Conservation (phyloP, 2,888 invertebrate genomes). For the Camptogramma bilineatum region DNA sequence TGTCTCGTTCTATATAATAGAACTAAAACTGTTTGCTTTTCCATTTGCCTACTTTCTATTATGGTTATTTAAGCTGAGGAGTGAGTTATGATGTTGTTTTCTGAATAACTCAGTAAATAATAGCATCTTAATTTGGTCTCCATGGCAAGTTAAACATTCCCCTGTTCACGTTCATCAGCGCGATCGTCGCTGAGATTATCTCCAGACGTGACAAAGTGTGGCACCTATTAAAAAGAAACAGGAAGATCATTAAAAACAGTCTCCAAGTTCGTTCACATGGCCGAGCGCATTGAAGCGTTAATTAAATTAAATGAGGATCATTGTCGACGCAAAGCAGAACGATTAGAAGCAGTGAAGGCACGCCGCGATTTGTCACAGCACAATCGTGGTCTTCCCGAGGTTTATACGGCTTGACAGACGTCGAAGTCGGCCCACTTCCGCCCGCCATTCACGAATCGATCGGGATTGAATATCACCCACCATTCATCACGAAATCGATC, state of each 20-base stretch:
- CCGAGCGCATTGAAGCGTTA: conserved; percentile 70
- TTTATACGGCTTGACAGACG: conserved; percentile 44
- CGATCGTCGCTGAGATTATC: conserved; percentile 43
- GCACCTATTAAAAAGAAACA: conserved; percentile 47
- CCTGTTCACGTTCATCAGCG: conserved; percentile 41
- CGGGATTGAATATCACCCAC: conserved; percentile 70
- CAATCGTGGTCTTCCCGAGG: conserved; percentile 55
- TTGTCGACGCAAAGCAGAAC: conserved; percentile 68
- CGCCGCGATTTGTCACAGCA: conserved; percentile 79
- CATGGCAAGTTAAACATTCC: conserved; percentile 36
- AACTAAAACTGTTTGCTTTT: background rate
- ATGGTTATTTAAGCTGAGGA: background rate
- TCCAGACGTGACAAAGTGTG: conserved; percentile 45
- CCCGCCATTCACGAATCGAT: conserved; percentile 77
- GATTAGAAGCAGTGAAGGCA: conserved; percentile 67
- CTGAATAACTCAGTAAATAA: conserved; percentile 16
- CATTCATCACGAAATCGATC: conserved; percentile 80
- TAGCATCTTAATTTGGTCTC: conserved; percentile 32
- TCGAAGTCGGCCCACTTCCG: conserved; percentile 64
- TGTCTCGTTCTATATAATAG: background rate
- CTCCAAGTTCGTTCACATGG: conserved; percentile 60
- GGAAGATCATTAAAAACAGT: conserved; percentile 47
- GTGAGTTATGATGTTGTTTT: conserved; percentile 1
- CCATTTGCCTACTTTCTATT: background rate
- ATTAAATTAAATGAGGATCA: conserved; percentile 77